Evolutionary conservation across 2,888 invertebrate genomes (phyloP).

Genomic region (Rhagophthalmus giganteus): DNA sequence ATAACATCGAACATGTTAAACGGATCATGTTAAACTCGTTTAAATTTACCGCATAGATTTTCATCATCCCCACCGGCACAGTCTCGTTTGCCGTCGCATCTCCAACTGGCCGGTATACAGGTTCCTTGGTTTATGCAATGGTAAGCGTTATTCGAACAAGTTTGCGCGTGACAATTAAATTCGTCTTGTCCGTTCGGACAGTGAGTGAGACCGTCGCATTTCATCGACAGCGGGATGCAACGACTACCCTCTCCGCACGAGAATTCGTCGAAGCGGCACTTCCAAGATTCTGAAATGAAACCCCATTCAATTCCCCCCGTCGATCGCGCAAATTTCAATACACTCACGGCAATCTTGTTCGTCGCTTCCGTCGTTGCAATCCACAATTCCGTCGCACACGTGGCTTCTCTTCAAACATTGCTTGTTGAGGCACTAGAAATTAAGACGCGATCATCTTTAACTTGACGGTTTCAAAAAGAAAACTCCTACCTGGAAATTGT

Average conservation of each 20-base stretch:
- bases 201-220: slow-evolving; percentile 62
- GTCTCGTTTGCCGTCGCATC: slow-evolving; percentile 63
- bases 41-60: slow-evolving; percentile 59
- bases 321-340: too few species aligned
- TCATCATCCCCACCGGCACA: slow-evolving; percentile 64
- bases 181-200: slow-evolving; percentile 63
- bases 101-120: slow-evolving; percentile 63
- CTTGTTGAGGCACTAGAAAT: slow-evolving; percentile 59
- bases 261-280: slow-evolving; percentile 62
- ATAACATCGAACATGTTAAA: neutral
- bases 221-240: slow-evolving; percentile 63
- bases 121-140: slow-evolving; percentile 62
- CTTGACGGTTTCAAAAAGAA: too few species aligned
- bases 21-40: too few species aligned
- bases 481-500: slow-evolving; percentile 61
- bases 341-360: slow-evolving; percentile 61
- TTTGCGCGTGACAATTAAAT: slow-evolving; percentile 56
- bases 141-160: slow-evolving; percentile 60
- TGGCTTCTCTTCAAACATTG: slow-evolving; percentile 63
- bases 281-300: slow-evolving; percentile 43
- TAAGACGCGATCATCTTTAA: slow-evolving; percentile 10
- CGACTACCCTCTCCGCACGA: slow-evolving; percentile 55
- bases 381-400: slow-evolving; percentile 65
- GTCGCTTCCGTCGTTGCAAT: slow-evolving; percentile 66
- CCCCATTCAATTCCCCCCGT: too few species aligned